phyloP scores from a whole-genome alignment of 2,888 invertebrate species.

The Scrobipalpa costella region DNA sequence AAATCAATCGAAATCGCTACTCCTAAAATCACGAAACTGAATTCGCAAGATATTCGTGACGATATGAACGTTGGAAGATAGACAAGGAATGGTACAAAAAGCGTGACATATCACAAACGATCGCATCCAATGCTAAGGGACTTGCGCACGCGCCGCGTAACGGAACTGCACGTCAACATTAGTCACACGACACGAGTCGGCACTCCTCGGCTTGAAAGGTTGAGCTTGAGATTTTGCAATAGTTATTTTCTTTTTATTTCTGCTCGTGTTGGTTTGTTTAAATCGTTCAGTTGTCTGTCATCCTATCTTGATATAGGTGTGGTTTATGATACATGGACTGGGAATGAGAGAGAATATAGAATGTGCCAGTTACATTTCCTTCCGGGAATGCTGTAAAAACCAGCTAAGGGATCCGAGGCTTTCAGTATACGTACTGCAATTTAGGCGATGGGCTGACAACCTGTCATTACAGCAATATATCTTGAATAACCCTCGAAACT shows the following conservation, averaged over 20 bases:
- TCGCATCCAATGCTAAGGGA: slow-evolving; percentile 23
- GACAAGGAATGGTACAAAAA: slow-evolving; percentile 12
- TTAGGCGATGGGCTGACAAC: too few relatives aligned
- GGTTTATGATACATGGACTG: too few relatives aligned
- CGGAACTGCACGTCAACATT: slow-evolving; percentile 62
- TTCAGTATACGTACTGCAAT: too few relatives aligned
- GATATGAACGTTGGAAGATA: not conserved
- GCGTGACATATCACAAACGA: slow-evolving; percentile 15
- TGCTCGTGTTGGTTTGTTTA: not conserved
- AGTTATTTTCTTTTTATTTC: not conserved
- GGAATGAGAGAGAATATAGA: too few relatives aligned
- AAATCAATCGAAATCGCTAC: too few relatives aligned
- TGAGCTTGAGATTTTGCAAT: not conserved
- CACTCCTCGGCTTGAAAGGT: slow-evolving; percentile 28
- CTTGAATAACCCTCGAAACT: too few relatives aligned
- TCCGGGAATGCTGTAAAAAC: too few relatives aligned
- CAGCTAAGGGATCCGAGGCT: too few relatives aligned
- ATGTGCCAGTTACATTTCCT: too few relatives aligned
- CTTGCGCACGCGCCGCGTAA: slow-evolving; percentile 55
- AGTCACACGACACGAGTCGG: slow-evolving; percentile 55
- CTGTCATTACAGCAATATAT: too few relatives aligned
- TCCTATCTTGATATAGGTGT: too few relatives aligned
- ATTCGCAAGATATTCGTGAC: not conserved
- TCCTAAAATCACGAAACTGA: not conserved
- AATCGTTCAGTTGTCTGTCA: too few relatives aligned